These are phyloP conservation scores for Ctenopoma kingsleyae DNA, from an alignment of 2,797 vertebrate genomes.

Conservation along the genomic window DNA sequence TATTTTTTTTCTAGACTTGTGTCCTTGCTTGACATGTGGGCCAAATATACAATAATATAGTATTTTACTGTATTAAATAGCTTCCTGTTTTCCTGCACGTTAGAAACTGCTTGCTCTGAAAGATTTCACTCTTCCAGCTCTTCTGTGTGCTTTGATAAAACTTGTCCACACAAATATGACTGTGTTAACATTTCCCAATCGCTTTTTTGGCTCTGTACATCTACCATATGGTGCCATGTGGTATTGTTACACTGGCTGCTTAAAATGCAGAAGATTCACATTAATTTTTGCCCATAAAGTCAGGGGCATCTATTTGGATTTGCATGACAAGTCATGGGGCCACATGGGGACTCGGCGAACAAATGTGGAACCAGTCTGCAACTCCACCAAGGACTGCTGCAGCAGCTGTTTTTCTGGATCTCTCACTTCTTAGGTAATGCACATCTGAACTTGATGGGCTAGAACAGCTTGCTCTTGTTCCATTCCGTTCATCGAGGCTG, in stretches of 20 bases:
- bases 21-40: slow-evolving; percentile 16
- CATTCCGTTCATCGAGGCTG: slow-evolving; percentile 41
- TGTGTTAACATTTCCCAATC: slow-evolving; percentile 65
- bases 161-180: slow-evolving; percentile 59
- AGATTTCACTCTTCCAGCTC: slow-evolving; percentile 26
- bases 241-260: slow-evolving; percentile 72
- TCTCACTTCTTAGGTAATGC: slow-evolving; percentile 69
- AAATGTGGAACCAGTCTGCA: slow-evolving; percentile 51
- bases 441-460: slow-evolving; percentile 73
- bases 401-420: slow-evolving; percentile 76
- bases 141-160: slow-evolving; percentile 55
- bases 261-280: slow-evolving; percentile 71
- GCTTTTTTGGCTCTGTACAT: slow-evolving; percentile 52
- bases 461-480: slow-evolving; percentile 65
- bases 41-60: slow-evolving; percentile 4
- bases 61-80: slow-evolving; percentile 11
- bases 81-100: background rate
- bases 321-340: slow-evolving; percentile 74
- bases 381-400: slow-evolving; percentile 55
- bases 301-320: slow-evolving; percentile 74
- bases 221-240: slow-evolving; percentile 81
- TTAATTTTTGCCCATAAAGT: slow-evolving; percentile 70
- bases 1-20: slow-evolving; percentile 44
- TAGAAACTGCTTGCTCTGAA: slow-evolving; percentile 1
- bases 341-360: slow-evolving; percentile 64